phyloP scores from a whole-genome alignment of 2,113 vertebrate species.

The Centropristis striata region DNA sequence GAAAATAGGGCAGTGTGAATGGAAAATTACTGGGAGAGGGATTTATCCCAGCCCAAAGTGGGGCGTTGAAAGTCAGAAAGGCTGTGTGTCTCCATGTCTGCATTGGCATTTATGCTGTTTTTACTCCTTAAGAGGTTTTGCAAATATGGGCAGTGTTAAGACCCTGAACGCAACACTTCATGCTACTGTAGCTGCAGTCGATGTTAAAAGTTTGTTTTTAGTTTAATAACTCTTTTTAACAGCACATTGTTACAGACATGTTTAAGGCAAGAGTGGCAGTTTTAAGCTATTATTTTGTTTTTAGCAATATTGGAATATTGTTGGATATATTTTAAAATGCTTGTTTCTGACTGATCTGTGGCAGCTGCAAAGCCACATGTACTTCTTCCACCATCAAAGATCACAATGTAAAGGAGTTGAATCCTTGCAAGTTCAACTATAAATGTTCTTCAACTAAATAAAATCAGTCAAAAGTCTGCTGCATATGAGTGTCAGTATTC shows the following conservation, averaged over 20 bases:
- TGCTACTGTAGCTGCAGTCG: not conserved
- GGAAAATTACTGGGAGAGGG: constrained; percentile 37
- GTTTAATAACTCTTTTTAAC: not conserved
- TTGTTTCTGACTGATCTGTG: not conserved
- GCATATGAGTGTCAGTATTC: not conserved
- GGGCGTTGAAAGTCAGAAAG: not conserved
- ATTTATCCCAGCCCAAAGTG: not conserved
- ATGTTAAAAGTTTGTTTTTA: not conserved
- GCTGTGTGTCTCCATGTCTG: not conserved
- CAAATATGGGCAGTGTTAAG: not conserved
- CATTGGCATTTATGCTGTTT: too few species aligned
- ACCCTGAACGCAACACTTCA: not conserved
- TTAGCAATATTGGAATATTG: not conserved
- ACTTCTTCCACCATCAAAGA: not conserved
- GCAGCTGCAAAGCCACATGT: too few species aligned
- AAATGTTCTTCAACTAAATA: not conserved
- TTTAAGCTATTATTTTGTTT: not conserved
- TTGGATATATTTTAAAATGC: not conserved
- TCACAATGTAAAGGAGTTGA: not conserved
- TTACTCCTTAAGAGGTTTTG: not conserved
- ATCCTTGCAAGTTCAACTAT: not conserved
- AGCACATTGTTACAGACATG: too few species aligned
- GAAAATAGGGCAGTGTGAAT: not conserved
- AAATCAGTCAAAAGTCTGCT: constrained; percentile 1
- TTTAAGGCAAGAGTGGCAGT: not conserved